Percentiles rank a stretch among this genome's conserved stretches.
phyloP scores from a whole-genome alignment of 2,797 vertebrate genomes.

The Premnoplex brunnescens region DNA sequence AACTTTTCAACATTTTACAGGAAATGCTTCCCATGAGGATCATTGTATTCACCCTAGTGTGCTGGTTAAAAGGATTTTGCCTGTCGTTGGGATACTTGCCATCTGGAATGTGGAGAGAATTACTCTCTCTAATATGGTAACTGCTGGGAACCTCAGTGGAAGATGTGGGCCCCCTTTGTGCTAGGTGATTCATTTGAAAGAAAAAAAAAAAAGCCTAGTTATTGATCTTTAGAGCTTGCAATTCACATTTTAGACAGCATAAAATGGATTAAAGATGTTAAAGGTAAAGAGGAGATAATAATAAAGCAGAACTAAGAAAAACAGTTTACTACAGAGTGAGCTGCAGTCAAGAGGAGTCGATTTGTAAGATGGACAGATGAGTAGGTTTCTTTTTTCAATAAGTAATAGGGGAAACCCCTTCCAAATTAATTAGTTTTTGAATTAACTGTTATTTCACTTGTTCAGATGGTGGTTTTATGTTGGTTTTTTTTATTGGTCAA shows the following conservation, averaged over 20 bases:
- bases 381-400: background rate
- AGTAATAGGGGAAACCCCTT: background rate
- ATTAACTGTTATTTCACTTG: background rate
- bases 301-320: background rate
- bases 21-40: conserved; percentile 5
- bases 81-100: conserved; percentile 28
- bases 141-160: conserved; percentile 5
- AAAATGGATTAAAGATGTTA: background rate
- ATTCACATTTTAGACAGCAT: background rate
- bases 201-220: background rate
- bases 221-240: background rate
- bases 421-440: background rate
- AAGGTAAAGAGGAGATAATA: background rate
- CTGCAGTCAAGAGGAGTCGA: background rate
- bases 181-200: background rate
- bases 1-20: conserved; percentile 24
- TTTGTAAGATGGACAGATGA: background rate
- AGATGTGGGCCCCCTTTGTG: background rate
- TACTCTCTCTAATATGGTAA: background rate
- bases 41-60: background rate
- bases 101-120: conserved; percentile 18
- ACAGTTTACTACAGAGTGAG: background rate
- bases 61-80: conserved; percentile 29
- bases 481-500: background rate
- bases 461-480: background rate